Conservation (phyloP, 2,797 vertebrate species). For the Columba guinea region DNA sequence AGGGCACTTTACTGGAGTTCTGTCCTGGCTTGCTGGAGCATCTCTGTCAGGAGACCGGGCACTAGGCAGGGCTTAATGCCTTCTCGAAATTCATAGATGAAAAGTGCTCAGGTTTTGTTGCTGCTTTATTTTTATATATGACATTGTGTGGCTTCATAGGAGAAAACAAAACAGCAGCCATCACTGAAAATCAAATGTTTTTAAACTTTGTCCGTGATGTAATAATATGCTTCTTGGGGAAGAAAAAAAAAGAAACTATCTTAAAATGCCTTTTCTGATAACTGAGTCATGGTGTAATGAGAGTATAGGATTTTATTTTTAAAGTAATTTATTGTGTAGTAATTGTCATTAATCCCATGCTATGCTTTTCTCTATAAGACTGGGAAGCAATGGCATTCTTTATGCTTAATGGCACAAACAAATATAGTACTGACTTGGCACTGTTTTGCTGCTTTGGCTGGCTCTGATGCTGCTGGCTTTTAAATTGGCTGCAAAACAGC, state of each 20-base stretch:
- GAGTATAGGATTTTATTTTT: not conserved
- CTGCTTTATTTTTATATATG: constrained; percentile 9
- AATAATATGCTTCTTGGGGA: not conserved
- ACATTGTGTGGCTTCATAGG: not conserved
- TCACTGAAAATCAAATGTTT: not conserved
- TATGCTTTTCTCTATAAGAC: constrained; percentile 15
- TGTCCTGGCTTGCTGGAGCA: not conserved
- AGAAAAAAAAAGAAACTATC: not conserved
- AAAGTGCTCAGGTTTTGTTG: not conserved
- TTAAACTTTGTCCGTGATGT: not conserved
- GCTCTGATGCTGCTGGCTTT: constrained; percentile 43
- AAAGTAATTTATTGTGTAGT: not conserved
- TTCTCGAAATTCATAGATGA: constrained; percentile 3
- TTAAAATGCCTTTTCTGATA: not conserved
- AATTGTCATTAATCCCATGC: not conserved
- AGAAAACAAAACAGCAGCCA: not conserved
- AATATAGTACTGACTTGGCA: constrained; percentile 54
- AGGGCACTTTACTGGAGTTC: not conserved
- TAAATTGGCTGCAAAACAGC: constrained; percentile 49
- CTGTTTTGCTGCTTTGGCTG: constrained; percentile 31
- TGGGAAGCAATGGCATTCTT: constrained; percentile 60
- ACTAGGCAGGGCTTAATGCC: not conserved
- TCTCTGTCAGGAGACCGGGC: not conserved
- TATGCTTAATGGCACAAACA: constrained; percentile 61
- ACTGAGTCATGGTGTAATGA: not conserved